phyloP scores from a whole-genome alignment of 2,113 vertebrate genomes.

The Vombatus ursinus region DNA sequence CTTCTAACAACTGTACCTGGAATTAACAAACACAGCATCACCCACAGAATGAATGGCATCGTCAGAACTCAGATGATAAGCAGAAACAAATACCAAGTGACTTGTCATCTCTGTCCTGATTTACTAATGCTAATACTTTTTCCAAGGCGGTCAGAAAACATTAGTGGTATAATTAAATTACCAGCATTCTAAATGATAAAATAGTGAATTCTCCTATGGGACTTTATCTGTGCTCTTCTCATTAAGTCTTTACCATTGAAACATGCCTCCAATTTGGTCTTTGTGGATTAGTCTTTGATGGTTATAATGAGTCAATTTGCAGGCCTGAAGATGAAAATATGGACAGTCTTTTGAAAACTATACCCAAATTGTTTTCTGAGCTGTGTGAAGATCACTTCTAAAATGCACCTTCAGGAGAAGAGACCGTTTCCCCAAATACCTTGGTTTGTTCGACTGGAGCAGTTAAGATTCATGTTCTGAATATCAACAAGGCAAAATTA shows the following conservation, averaged over 20 bases:
- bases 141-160: constrained; percentile 81
- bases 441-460: not conserved
- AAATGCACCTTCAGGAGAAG: not conserved
- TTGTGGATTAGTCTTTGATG: constrained; percentile 75
- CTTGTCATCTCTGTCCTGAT: constrained; percentile 83
- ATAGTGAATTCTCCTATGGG: constrained; percentile 80
- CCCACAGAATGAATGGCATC: constrained; percentile 60
- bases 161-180: constrained; percentile 84
- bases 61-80: constrained; percentile 66
- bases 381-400: not conserved
- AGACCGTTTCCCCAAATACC: not conserved
- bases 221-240: constrained; percentile 80
- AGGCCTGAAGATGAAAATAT: constrained; percentile 59
- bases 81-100: constrained; percentile 76
- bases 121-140: constrained; percentile 83
- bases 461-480: not conserved
- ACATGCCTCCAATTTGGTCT: constrained; percentile 77
- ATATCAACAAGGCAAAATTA: not conserved
- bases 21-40: not conserved
- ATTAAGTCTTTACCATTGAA: constrained; percentile 73
- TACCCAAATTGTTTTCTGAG: constrained; percentile 40
- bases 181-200: constrained; percentile 79
- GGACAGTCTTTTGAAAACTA: not conserved
- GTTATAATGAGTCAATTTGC: constrained; percentile 81
- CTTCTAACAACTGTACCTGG: constrained; percentile 48